Base-by-base conservation (phyloP, 2,797 vertebrate genomes). In the Naso thynnoides region DNA sequence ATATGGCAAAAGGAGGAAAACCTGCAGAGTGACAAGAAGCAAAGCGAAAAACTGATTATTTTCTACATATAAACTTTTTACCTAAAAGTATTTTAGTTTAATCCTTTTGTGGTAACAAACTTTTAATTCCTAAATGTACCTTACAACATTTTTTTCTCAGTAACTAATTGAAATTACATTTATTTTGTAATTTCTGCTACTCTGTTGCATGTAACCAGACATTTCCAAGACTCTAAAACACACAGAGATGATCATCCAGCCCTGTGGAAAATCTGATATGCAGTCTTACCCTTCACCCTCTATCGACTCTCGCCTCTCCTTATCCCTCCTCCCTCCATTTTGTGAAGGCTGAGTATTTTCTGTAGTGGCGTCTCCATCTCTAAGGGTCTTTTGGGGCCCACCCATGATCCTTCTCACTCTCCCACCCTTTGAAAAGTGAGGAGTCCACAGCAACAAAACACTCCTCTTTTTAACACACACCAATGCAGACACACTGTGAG, bases 341-440 rank as follows among this genome's bases (percentile, higher is more conserved):
- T 90, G 88, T 85, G 75, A 83, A 74, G 76, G 48, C 58, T 75
- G 76, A 87, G 76, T 83, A 72, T 88, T 85, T 81, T 87, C 88
- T 89, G 78, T 82, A 91, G 91, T 84, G 90, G 75, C 31, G 78
- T 86, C 83, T 87, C 72, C 80, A 80, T 89, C 80, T 84, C 82
- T 82, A 78, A 83, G 83, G 77, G 71, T 83, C 71, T 88, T 86
- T 71, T 80, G 72, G 81, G 86, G 90, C 89, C 92, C 89, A 92
- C 89, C 92, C 89, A 87, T 90, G 87, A 86, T 83, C 81, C 68
- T 49, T 70, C 79, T 74, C 60, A 47, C 76, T 70, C 85, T 82
- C 57, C 68, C 27, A 24, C 66, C 63, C 84, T 93, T 92, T 89
- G 86, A 91, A 93, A 93, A 92, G 83, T 72, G 86, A 90, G 80